A percentile compares a stretch with the other conserved stretches of the same genome.
These are phyloP conservation scores for Rambutsinella grinnellia DNA, from an alignment of 2,888 invertebrate genomes.

Conservation along the genomic window DNA sequence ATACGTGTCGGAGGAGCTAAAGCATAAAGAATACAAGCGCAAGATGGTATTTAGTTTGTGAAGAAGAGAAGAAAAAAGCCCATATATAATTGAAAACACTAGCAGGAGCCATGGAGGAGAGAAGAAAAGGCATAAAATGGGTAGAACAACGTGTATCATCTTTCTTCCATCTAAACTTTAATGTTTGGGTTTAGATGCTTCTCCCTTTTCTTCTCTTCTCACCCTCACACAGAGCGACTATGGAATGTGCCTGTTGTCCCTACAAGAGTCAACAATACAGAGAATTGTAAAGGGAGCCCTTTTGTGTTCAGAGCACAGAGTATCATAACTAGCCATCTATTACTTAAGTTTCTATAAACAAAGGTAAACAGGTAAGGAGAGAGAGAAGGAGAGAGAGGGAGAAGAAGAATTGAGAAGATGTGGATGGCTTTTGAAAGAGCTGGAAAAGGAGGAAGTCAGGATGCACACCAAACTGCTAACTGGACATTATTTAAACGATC, in stretches of 20 bases:
- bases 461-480: constrained; percentile 40
- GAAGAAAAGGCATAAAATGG: background rate
- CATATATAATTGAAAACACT: no score
- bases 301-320: constrained; percentile 22
- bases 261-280: constrained; percentile 59
- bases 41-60: background rate
- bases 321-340: constrained; percentile 53
- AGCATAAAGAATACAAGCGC: constrained; percentile 40
- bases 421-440: constrained; percentile 33
- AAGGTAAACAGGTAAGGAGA: constrained; percentile 38
- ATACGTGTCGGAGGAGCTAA: constrained; percentile 52
- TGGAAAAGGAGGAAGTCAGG: constrained; percentile 48
- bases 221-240: constrained; percentile 23
- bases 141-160: constrained; percentile 32
- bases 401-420: constrained; percentile 18
- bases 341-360: constrained; percentile 52
- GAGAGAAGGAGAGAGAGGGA: constrained; percentile 20
- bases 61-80: background rate
- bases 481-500: constrained; percentile 55
- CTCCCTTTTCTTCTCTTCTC: constrained; percentile 8
- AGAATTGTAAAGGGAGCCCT: constrained; percentile 41
- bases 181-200: constrained; percentile 11
- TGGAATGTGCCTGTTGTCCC: constrained; percentile 63
- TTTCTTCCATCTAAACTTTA: constrained; percentile 10
- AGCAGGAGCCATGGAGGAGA: background rate